Percentiles rank a stretch among this genome's conserved stretches.
Conservation (phyloP, 2,888 invertebrate species). For the Polydrusus pterygomalis region DNA sequence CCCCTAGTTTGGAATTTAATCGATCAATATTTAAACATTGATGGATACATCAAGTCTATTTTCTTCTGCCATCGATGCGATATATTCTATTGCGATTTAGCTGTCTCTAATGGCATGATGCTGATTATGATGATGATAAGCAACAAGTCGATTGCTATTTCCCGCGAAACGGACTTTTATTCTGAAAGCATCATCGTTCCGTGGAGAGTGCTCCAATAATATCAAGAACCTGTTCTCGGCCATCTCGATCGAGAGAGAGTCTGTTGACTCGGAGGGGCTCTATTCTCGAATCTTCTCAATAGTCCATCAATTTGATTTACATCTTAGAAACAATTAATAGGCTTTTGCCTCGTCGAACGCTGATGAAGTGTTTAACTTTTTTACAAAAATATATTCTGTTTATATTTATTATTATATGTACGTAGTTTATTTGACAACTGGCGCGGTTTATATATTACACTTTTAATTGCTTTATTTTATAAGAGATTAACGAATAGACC, state of each 20-base stretch:
- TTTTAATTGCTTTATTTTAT: not conserved
- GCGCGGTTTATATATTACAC: too few relatives aligned
- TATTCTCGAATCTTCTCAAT: too few relatives aligned
- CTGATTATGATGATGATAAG: not conserved
- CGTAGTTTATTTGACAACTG: too few relatives aligned
- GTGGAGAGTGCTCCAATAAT: constrained; percentile 55
- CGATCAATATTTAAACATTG: not conserved
- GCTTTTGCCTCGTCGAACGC: too few relatives aligned
- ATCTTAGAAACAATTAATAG: too few relatives aligned
- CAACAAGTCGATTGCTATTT: constrained; percentile 21
- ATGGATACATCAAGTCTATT: not conserved
- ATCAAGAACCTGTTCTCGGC: constrained; percentile 55
- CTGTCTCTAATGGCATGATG: not conserved
- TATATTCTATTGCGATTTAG: too few relatives aligned
- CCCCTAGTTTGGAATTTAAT: too few relatives aligned
- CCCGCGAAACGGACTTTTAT: constrained; percentile 10
- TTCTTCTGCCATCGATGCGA: too few relatives aligned
- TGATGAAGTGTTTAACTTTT: too few relatives aligned
- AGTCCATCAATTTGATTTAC: too few relatives aligned
- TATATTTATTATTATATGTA: too few relatives aligned
- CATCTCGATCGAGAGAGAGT: constrained; percentile 39
- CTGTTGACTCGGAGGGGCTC: constrained; percentile 42
- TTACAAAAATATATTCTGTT: too few relatives aligned
- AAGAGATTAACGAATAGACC: not conserved
- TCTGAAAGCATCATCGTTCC: constrained; percentile 40